A percentile compares a stretch with the other conserved stretches of the same genome.
phyloP scores from a whole-genome alignment of 2,888 invertebrate species.

The Patella depressa region DNA sequence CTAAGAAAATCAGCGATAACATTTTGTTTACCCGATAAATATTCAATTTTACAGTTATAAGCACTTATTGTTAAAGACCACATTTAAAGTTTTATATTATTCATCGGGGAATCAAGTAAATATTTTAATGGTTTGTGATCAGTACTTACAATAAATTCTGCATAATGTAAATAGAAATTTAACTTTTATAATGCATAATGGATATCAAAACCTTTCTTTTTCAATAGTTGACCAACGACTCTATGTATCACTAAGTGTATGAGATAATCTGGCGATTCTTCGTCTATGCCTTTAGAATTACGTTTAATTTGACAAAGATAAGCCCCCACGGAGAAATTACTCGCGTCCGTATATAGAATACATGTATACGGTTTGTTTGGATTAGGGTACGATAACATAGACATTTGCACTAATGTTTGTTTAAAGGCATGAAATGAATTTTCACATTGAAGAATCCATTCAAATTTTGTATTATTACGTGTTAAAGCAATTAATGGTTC shows the following conservation, averaged over 20 bases:
- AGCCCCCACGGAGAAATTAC: slow-evolving; percentile 4
- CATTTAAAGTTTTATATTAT: no score
- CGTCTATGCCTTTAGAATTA: neutral
- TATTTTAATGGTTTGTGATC: no score
- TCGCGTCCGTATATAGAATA: neutral
- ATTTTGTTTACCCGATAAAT: no score
- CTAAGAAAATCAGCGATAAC: no score
- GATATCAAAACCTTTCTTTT: no score
- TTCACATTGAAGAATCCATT: neutral
- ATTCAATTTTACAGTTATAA: no score
- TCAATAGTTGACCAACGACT: slow-evolving; percentile 3
- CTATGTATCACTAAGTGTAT: slow-evolving; percentile 4
- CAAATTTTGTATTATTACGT: slow-evolving; percentile 7
- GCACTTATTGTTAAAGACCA: no score
- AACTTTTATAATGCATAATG: no score
- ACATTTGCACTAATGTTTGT: slow-evolving; percentile 17
- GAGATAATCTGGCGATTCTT: neutral
- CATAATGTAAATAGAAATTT: no score
- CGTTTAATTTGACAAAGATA: slow-evolving; percentile 4
- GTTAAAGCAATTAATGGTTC: slow-evolving; percentile 7
- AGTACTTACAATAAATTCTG: no score
- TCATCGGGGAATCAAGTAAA: no score
- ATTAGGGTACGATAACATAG: slow-evolving; percentile 15
- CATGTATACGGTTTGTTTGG: slow-evolving; percentile 8
- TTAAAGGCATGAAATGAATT: slow-evolving; percentile 10